Evolutionary conservation across 1,140 invertebrate species (phyloP), one percentile per base, ranked within the genome.

Genomic region (Hestina assimilis): DNA sequence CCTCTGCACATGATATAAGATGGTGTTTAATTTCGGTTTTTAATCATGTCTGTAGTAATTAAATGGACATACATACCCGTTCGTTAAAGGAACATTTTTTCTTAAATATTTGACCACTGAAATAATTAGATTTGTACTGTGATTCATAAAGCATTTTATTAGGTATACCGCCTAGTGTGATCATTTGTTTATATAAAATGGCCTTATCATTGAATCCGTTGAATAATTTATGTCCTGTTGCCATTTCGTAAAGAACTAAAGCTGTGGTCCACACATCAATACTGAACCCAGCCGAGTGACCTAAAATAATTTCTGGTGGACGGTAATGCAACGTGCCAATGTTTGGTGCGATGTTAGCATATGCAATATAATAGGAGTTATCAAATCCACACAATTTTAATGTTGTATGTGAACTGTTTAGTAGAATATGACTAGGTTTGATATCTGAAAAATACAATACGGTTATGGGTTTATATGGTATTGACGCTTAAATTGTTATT

Each of bases 381-480:
- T 83, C 79, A 48, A 80, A 83, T 4, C 79, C 79, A 47, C 75
- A 72, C 7, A 83, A 42, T 46, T 74, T 79, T 1, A 83, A 26
- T 45, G 41, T 55, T 1, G 55, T 52, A 6, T 64, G 41, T 7
- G 51, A 52, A 14, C 15, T 24, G 35, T 78, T 69, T 2, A 82
- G 17, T 17, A 79, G 51, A 14, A 82, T 69, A 43, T 82, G 79
- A n/a, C 28, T 38, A 11, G 79, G 79, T 58, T 75, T 78, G 58
- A 82, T 79, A 62, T 75, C 79, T 82, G 72, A 53, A 77, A 79
- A 31, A 41, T 40, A 50, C 21, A 14, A 24, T 11, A 52, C 24
- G 12, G n/a, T n/a, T n/a, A n/a, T 9, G 14, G 15, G 8, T 26
- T 1, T 35, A 33, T n/a, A n/a, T n/a, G n/a, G n/a, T n/a, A n/a